phyloP scores from a whole-genome alignment of 35 echinoderm and acorn worm genomes.

The Patiria miniata region DNA sequence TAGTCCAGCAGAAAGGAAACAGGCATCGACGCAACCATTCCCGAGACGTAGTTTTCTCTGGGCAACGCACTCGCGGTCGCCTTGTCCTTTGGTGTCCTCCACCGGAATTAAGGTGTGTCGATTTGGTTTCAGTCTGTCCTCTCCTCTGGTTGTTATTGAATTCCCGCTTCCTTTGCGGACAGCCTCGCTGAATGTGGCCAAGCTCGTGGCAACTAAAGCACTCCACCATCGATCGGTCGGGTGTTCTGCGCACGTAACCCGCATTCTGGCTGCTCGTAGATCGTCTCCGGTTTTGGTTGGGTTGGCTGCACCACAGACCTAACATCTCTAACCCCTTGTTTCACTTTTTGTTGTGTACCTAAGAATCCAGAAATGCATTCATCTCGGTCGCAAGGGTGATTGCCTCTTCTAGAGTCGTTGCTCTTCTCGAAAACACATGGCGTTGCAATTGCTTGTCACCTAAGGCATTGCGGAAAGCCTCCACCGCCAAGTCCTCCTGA shows the following conservation, averaged over 20 bases:
- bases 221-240: background rate
- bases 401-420: background rate
- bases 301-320: too few species aligned
- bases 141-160: background rate
- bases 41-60: slow-evolving; percentile 14
- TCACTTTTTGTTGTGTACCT: background rate
- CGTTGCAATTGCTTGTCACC: background rate
- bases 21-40: background rate
- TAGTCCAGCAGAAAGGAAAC: slow-evolving; percentile 30
- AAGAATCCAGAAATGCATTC: background rate
- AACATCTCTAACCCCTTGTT: background rate
- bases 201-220: background rate
- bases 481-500: background rate
- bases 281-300: background rate
- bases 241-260: background rate
- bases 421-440: background rate
- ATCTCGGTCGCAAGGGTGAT: background rate
- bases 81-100: background rate
- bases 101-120: background rate
- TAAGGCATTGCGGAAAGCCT: background rate
- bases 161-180: background rate
- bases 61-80: background rate
- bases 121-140: background rate
- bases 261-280: background rate
- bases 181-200: background rate